Evolutionary conservation across 2,113 vertebrate genomes (phyloP), one percentile per base, ranked within the genome.

Genomic region (Odontophorus gujanensis): DNA sequence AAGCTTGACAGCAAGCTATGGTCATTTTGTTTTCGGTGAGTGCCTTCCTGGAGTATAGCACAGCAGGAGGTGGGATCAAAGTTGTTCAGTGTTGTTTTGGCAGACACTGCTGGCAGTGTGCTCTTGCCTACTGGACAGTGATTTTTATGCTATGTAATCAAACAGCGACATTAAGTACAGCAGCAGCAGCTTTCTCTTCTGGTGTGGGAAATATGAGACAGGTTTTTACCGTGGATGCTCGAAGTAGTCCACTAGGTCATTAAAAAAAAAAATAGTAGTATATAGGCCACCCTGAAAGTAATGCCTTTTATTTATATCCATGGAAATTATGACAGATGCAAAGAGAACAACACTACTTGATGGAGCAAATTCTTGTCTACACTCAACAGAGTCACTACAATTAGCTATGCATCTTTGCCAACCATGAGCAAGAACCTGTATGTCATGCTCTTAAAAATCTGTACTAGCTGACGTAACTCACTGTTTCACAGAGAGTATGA

Each of bases 101-200:
- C 59, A 95, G 91, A 87, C 89, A 94, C 74, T 62, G 81, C 62
- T 93, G 94, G 84, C 84, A 93, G 78, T 0, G 6, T 87, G 84
- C 71, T 92, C 84, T 87, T 92, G 74, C 87, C 91, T 89, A 85
- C 45, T 55, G 84, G 91, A 94, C 81, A 92, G 92, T 89, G 87
- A 87, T 86, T 89, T 94, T 93, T 92, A 85, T 87, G 86, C 84
- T 79, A 45, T 86, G 74, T 61, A 95, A 94, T 81, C 74, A 76
- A 93, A 92, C 84, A 91, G 90, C 0, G 0, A 84, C 87, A 95
- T 89, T 42, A 92, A 75, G 72, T 42, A 66, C 34, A 74, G 67
- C 17, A 79, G 62, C 87, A 93, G 62, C 68, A 91, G 71, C 20
- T 53, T 86, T 91, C 75, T 59, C 81, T 62, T 74, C 87, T 76